A percentile compares a stretch with the other conserved stretches of the same genome.
Evolutionary conservation across 2,888 invertebrate species (phyloP).

Genomic region (Biston betularia): DNA sequence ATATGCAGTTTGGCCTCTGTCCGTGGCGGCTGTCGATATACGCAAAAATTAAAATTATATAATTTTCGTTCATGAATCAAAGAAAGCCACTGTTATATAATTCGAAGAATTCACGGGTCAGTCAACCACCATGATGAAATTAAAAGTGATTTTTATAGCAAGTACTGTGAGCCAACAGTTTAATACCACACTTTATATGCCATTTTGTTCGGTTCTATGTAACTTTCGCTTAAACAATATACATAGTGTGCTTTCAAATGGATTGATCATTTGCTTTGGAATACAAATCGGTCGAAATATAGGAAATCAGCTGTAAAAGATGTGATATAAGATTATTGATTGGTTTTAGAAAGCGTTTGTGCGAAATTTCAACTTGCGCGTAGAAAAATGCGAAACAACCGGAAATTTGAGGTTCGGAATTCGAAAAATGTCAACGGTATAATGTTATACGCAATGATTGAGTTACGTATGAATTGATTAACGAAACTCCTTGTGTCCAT

Average conservation of each 20-base stretch:
- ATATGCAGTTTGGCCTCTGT: too few relatives aligned
- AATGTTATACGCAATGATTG: neutral
- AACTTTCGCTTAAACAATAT: conserved; percentile 67
- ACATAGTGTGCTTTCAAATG: conserved; percentile 58
- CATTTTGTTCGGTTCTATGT: conserved; percentile 53
- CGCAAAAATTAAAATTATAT: conserved; percentile 50
- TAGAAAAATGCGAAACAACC: conserved; percentile 44
- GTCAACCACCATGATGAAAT: conserved; percentile 50
- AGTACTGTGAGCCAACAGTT: conserved; percentile 51
- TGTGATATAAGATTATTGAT: conserved; percentile 56
- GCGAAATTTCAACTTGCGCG: conserved; percentile 48
- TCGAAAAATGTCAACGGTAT: conserved; percentile 21
- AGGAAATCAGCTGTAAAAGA: conserved; percentile 50
- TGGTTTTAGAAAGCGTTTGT: conserved; percentile 63
- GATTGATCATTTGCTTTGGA: conserved; percentile 59
- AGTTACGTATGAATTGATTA: neutral
- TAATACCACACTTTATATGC: conserved; percentile 74
- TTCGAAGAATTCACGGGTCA: conserved; percentile 28
- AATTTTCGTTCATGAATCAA: conserved; percentile 59
- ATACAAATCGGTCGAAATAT: conserved; percentile 70
- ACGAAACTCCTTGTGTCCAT: neutral
- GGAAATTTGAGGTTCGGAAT: conserved; percentile 44
- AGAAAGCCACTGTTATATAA: conserved; percentile 58
- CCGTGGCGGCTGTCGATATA: conserved; percentile 15
- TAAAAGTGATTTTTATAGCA: conserved; percentile 48